phyloP scores from a whole-genome alignment of 30 jellyfish, hydroid and myxozoan genomes.

The Turritopsis rubra region DNA sequence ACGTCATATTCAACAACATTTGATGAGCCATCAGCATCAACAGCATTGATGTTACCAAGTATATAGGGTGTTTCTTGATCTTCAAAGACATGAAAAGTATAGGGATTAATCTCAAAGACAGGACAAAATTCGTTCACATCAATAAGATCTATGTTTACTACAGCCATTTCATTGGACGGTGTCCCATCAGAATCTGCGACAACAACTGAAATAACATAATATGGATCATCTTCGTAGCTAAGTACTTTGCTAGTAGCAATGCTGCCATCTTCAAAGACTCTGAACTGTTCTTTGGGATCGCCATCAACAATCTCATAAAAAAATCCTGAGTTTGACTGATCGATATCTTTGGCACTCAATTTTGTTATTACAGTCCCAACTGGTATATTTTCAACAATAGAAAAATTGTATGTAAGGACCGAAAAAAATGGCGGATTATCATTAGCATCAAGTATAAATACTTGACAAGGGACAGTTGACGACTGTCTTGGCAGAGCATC shows the following conservation, averaged over 20 bases:
- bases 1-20: neutral
- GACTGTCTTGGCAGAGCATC: neutral
- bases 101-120: neutral
- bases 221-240: neutral
- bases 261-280: neutral
- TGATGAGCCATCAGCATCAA: constrained; percentile 10
- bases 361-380: neutral
- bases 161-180: neutral
- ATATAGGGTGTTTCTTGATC: neutral
- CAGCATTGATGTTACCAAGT: neutral
- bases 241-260: neutral
- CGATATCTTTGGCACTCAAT: neutral
- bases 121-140: constrained; percentile 16
- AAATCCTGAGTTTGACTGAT: neutral
- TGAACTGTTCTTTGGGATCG: neutral
- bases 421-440: neutral
- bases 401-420: neutral
- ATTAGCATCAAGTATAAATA: neutral
- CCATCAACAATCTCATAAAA: neutral
- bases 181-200: neutral
- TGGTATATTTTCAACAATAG: neutral
- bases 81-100: neutral
- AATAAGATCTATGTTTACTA: neutral
- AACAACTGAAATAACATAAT: neutral
- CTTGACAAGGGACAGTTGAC: neutral